Evolutionary conservation across 2,888 invertebrate species (phyloP).

Genomic region (Allacma fusca): DNA sequence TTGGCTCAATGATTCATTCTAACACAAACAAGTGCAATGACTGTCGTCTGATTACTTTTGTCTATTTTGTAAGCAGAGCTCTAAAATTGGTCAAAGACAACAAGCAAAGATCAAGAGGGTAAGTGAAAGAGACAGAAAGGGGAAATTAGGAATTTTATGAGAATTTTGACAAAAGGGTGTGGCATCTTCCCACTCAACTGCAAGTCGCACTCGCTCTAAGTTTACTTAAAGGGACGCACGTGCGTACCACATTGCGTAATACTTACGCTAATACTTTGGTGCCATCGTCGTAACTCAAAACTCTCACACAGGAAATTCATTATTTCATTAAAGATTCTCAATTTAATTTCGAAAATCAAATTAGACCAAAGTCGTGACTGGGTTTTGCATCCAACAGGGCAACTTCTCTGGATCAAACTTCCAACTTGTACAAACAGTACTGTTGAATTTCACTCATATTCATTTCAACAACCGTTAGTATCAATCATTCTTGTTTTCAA

Average conservation of each 20-base stretch:
- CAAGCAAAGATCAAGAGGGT: background rate
- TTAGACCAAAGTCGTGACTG: slow-evolving; percentile 9
- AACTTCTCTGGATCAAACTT: background rate
- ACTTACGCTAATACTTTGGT: too few species aligned
- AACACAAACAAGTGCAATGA: background rate
- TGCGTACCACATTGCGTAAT: slow-evolving; percentile 13
- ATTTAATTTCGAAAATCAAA: background rate
- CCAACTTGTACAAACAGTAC: too few species aligned
- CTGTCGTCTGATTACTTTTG: background rate
- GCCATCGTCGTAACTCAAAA: too few species aligned
- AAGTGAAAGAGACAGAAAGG: background rate
- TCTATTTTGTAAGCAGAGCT: background rate
- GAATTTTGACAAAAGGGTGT: slow-evolving; percentile 25
- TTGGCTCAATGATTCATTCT: too few species aligned
- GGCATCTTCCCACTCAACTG: slow-evolving; percentile 13
- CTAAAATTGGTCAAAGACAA: slow-evolving; percentile 16
- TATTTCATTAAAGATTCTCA: background rate
- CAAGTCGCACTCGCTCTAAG: background rate
- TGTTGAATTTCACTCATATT: background rate
- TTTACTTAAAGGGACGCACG: background rate
- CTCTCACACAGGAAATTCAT: slow-evolving; percentile 9
- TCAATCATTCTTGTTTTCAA: too few species aligned
- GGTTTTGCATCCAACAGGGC: background rate
- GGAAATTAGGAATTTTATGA: slow-evolving; percentile 24
- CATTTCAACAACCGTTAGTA: too few species aligned